Evolutionary conservation across 2,888 invertebrate genomes (phyloP).

Genomic region (Allolobophora icterica): DNA sequence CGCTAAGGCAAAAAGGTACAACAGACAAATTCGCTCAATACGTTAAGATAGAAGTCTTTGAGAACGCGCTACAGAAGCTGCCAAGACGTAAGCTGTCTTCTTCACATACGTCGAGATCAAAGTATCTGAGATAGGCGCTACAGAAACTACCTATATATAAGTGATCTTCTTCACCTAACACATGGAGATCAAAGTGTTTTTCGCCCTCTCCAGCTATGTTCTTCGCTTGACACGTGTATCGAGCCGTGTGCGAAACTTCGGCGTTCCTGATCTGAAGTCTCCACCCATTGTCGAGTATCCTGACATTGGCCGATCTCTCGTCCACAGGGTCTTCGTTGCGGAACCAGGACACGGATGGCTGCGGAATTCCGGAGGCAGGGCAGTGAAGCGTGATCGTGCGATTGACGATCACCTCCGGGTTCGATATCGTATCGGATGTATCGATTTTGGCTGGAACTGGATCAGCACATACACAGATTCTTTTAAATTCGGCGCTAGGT

Average conservation of each 20-base stretch:
- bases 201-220: slow-evolving; percentile 70
- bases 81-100: background rate
- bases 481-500: no score
- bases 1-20: no score
- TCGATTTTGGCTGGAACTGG: slow-evolving; percentile 66
- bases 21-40: no score
- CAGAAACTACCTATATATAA: no score
- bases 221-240: slow-evolving; percentile 69
- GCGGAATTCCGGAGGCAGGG: slow-evolving; percentile 66
- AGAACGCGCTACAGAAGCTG: no score
- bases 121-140: no score
- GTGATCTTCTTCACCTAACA: slow-evolving; percentile 68
- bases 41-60: no score
- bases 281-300: slow-evolving; percentile 54
- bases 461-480: background rate
- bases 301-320: slow-evolving; percentile 29
- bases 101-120: slow-evolving; percentile 69
- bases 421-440: slow-evolving; percentile 55
- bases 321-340: slow-evolving; percentile 35
- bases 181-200: slow-evolving; percentile 67
- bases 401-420: slow-evolving; percentile 56
- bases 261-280: slow-evolving; percentile 53
- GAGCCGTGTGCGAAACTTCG: slow-evolving; percentile 60
- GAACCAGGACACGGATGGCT: slow-evolving; percentile 65
- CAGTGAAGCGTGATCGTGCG: slow-evolving; percentile 63